These are phyloP conservation scores for Arge pagana DNA, from an alignment of 2,888 invertebrate genomes.

Conservation along the genomic window DNA sequence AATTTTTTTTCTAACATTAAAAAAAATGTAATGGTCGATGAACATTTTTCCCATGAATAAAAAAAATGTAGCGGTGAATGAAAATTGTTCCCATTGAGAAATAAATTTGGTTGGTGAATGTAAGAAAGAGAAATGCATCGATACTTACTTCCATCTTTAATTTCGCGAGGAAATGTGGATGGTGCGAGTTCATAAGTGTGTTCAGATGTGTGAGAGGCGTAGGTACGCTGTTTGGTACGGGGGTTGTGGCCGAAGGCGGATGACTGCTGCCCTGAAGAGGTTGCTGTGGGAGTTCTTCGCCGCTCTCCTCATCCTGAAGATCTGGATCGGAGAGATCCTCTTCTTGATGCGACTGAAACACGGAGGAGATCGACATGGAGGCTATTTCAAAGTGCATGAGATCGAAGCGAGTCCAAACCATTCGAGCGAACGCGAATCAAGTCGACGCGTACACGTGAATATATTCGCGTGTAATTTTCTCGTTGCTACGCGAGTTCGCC, in stretches of 20 bases:
- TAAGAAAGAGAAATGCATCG: no score
- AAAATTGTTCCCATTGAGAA: no score
- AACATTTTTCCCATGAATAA: no score
- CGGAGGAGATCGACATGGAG: constrained; percentile 23
- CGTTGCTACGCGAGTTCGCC: constrained; percentile 11
- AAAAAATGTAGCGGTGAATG: no score
- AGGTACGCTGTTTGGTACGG: constrained; percentile 42
- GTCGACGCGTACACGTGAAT: no score
- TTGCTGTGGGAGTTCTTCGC: constrained; percentile 55
- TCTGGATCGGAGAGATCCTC: constrained; percentile 64
- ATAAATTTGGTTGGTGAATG: no score
- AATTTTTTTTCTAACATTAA: no score
- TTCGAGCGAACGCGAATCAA: constrained; percentile 30
- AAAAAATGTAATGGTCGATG: no score
- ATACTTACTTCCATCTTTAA: constrained; percentile 52
- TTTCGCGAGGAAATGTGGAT: constrained; percentile 61
- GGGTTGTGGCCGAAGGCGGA: constrained; percentile 37
- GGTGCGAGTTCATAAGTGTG: constrained; percentile 63
- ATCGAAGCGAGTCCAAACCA: constrained; percentile 27
- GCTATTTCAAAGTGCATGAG: constrained; percentile 23
- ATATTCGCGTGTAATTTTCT: constrained; percentile 10
- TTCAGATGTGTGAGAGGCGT: constrained; percentile 59
- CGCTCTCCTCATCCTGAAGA: constrained; percentile 62
- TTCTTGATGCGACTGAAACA: constrained; percentile 64
- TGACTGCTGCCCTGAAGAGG: constrained; percentile 49